phyloP scores from a whole-genome alignment of 2,888 invertebrate species.

The Mythimna impura region DNA sequence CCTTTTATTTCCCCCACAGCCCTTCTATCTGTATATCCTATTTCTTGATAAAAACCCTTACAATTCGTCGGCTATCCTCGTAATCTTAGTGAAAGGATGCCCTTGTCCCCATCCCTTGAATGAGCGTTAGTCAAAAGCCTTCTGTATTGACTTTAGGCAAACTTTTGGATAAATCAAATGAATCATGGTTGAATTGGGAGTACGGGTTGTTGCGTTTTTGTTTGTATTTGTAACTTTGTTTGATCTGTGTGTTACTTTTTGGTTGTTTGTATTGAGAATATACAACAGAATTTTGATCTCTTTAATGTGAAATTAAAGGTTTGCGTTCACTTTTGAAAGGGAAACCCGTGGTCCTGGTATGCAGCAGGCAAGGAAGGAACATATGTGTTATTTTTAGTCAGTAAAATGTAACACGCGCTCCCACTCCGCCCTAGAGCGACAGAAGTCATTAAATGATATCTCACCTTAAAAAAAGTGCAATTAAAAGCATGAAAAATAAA shows the following conservation, averaged over 20 bases:
- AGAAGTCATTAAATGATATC: too few relatives aligned
- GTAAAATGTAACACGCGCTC: too few relatives aligned
- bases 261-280: neutral
- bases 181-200: conserved; percentile 24
- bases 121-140: conserved; percentile 56
- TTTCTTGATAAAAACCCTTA: conserved; percentile 46
- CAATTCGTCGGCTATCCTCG: conserved; percentile 28
- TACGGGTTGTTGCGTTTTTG: conserved; percentile 14
- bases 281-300: neutral
- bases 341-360: too few relatives aligned
- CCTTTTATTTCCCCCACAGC: neutral
- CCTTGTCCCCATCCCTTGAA: conserved; percentile 29
- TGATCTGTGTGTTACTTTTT: conserved; percentile 1
- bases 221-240: conserved; percentile 8
- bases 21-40: conserved; percentile 7
- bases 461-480: too few relatives aligned
- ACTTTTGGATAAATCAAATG: conserved; percentile 52
- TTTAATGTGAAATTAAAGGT: neutral
- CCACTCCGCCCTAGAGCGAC: too few relatives aligned
- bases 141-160: conserved; percentile 53
- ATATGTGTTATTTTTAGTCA: too few relatives aligned
- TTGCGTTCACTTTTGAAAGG: too few relatives aligned
- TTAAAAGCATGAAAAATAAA: too few relatives aligned
- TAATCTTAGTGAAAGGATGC: conserved; percentile 48
- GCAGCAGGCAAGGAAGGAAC: too few relatives aligned